phyloP scores from a whole-genome alignment of 2,888 invertebrate genomes.

The Limnephilus marmoratus region DNA sequence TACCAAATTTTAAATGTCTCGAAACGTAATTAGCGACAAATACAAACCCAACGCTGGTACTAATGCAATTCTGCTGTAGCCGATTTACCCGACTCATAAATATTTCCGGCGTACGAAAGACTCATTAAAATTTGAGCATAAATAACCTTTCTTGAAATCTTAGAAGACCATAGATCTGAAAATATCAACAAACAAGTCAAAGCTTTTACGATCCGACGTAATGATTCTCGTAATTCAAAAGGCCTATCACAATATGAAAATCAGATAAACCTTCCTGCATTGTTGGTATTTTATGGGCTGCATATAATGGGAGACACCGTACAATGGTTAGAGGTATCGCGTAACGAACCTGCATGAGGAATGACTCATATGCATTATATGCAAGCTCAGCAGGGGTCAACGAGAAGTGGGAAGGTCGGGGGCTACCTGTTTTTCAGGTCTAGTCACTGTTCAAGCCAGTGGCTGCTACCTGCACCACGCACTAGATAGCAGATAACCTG shows the following conservation, averaged over 20 bases:
- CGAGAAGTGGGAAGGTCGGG: conserved; percentile 1
- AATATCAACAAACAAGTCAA: not conserved
- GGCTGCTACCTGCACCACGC: not conserved
- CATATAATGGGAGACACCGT: not conserved
- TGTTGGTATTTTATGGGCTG: not conserved
- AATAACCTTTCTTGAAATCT: not conserved
- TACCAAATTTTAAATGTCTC: no score
- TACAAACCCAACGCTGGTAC: no score
- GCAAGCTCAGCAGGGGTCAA: not conserved
- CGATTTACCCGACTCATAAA: not conserved
- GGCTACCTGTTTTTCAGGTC: not conserved
- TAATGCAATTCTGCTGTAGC: no score
- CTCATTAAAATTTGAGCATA: not conserved
- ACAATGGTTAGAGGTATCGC: not conserved
- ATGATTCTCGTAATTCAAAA: not conserved
- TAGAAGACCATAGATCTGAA: not conserved
- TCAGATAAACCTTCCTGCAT: not conserved
- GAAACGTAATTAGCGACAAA: no score
- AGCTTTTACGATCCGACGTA: not conserved
- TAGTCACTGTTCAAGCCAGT: not conserved
- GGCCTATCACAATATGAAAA: not conserved
- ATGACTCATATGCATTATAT: not conserved
- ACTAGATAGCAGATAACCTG: not conserved
- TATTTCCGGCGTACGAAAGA: not conserved
- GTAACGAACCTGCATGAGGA: not conserved